A percentile compares a stretch with the other conserved stretches of the same genome.
Evolutionary conservation across 2,888 invertebrate genomes (phyloP).

Genomic region (Eustalomyia histrio): DNA sequence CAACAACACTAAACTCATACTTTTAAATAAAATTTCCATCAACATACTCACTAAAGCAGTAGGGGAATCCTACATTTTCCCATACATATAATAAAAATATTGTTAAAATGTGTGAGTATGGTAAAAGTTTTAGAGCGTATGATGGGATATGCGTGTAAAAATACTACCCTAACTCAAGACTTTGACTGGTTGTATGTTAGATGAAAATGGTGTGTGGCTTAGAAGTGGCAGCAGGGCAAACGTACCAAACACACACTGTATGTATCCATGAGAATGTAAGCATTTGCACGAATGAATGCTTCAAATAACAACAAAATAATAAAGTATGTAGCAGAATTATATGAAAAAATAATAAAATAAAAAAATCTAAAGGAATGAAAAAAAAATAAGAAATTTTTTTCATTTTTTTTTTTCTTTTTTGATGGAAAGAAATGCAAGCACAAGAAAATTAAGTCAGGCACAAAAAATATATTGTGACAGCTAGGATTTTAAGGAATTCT

Average conservation of each 20-base stretch:
- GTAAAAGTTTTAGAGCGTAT: slow-evolving; percentile 22
- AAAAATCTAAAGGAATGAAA: slow-evolving; percentile 50
- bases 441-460: slow-evolving; percentile 69
- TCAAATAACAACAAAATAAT: slow-evolving; percentile 60
- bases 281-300: slow-evolving; percentile 63
- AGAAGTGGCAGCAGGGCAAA: slow-evolving; percentile 43
- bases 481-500: slow-evolving; percentile 68
- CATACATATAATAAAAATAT: too few relatives aligned
- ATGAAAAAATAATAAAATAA: not conserved
- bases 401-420: slow-evolving; percentile 47
- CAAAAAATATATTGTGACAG: slow-evolving; percentile 71
- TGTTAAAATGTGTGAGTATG: slow-evolving; percentile 11
- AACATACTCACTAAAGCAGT: not conserved
- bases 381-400: slow-evolving; percentile 20
- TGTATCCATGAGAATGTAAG: slow-evolving; percentile 51
- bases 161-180: slow-evolving; percentile 55
- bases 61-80: not conserved
- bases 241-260: slow-evolving; percentile 7
- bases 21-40: not conserved
- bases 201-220: slow-evolving; percentile 66
- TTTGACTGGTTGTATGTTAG: slow-evolving; percentile 59
- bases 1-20: slow-evolving; percentile 10
- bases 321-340: slow-evolving; percentile 32
- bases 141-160: not conserved
- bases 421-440: slow-evolving; percentile 67